Evolutionary conservation across 2,888 invertebrate species (phyloP), one percentile per base, ranked within the genome.

Genomic region (Acrocera orbiculus): DNA sequence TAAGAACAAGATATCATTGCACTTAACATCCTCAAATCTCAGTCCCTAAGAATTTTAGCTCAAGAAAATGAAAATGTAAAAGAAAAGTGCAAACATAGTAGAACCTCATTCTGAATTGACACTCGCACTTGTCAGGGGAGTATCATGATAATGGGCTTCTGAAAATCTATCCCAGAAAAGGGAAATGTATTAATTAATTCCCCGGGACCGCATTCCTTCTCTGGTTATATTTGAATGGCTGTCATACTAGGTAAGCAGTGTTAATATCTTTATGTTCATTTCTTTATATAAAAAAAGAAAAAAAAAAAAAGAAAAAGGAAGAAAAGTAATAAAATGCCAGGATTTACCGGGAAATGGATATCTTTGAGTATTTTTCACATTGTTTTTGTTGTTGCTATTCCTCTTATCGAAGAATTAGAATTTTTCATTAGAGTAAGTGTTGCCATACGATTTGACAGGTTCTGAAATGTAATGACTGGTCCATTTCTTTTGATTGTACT

Each of bases 381-480:
- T 34, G 27, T 24, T 34, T 28, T 32, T 28, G 35, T 38, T 35
- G n/a, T n/a, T n/a, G n/a, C 32, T 29, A 28, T 16, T 37, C 42
- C 32, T 42, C 39, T 43, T 45, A 43, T 42, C 39, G 45, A 43
- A 39, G 41, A 43, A 44, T 45, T 44, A 45, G 45, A 44, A 45
- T 45, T 45, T 45, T 45, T 45, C 42, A 45, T 45, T 44, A 45
- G 40, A 42, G 43, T 45, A 44, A 45, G 45, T 45, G 45, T 45
- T 43, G 41, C 42, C n/a, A n/a, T 39, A 43, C 38, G 42, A 43
- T 45, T 45, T 45, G 42, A 43, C 42, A 37, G 45, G 39, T 37
- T 11, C 5, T 8, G 27, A n/a, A 33, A 27, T 27, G 33, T 33
- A 22, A 19, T 27, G n/a, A 16, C 24, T 5, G 15, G 24, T 23